A percentile compares a stretch with the other conserved stretches of the same genome.
Conservation (phyloP, 2,888 invertebrate genomes). For the Xestia xanthographa region DNA sequence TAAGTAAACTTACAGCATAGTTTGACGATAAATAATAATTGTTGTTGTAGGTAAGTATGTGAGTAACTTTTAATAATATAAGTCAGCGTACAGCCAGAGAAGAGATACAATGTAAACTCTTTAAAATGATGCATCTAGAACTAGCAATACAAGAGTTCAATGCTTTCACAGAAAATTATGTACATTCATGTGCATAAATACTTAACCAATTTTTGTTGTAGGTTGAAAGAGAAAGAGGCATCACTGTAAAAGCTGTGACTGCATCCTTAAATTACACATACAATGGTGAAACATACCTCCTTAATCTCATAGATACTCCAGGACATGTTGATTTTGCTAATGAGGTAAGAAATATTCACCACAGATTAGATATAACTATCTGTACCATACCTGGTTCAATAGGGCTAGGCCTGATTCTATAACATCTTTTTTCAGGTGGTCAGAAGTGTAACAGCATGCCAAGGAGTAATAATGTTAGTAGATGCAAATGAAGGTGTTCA, state of each 20-base stretch:
- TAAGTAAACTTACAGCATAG: conserved; percentile 75
- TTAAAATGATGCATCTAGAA: not conserved
- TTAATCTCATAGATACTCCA: conserved; percentile 99
- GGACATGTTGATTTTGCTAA: conserved; percentile 99
- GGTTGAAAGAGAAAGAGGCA: conserved; percentile 98
- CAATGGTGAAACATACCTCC: conserved; percentile 93
- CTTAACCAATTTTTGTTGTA: conserved; percentile 74
- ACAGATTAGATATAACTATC: not conserved
- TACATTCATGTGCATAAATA: not conserved
- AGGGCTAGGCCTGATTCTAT: too few relatives aligned
- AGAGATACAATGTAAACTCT: not conserved
- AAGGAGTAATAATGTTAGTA: conserved; percentile 98
- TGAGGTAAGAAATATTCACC: conserved; percentile 92
- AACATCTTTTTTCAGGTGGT: conserved; percentile 90
- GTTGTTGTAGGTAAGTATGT: not conserved
- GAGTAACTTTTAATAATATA: not conserved
- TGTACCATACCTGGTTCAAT: not conserved
- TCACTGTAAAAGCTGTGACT: conserved; percentile 99
- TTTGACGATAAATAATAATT: not conserved
- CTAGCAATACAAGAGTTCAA: not conserved
- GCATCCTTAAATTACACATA: conserved; percentile 95
- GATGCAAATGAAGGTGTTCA: conserved; percentile 99
- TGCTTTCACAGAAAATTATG: not conserved
- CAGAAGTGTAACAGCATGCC: conserved; percentile 97
- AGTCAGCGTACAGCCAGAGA: not conserved